Conservation (phyloP, 1,140 invertebrate genomes). For the Pachyrhynchus sulphureomaculatus region DNA sequence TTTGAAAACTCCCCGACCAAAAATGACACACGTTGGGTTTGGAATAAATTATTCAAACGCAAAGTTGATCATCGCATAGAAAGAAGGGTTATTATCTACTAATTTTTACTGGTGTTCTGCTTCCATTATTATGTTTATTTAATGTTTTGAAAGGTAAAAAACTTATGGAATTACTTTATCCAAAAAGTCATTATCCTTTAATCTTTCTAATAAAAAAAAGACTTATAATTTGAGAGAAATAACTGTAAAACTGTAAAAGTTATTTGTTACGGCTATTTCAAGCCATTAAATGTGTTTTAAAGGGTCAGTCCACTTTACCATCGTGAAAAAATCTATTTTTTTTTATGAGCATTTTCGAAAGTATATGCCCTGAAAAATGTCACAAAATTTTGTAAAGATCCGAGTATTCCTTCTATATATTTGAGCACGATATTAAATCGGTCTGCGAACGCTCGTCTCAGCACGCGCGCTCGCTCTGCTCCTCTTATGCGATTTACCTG, state of each 20-base stretch:
- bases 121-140: constrained; percentile 13
- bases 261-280: background rate
- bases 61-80: constrained; percentile 8
- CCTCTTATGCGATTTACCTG: no score
- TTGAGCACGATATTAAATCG: no score
- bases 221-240: no score
- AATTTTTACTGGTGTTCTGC: constrained; percentile 8
- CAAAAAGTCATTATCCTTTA: background rate
- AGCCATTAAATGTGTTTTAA: no score
- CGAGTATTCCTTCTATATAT: no score
- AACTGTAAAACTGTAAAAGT: background rate
- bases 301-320: no score
- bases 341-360: no score
- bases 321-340: no score
- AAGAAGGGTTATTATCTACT: constrained; percentile 13
- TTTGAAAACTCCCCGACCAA: background rate
- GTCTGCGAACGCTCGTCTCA: no score
- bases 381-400: no score
- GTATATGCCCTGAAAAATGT: no score
- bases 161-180: background rate
- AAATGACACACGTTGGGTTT: constrained; percentile 3
- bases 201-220: background rate
- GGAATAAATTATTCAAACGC: constrained; percentile 3
- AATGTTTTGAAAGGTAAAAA: background rate
- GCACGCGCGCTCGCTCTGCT: no score